Percentiles rank a stretch among this genome's conserved stretches.
Conservation (phyloP, 2,113 vertebrate species). For the Stigmatopora argus region DNA sequence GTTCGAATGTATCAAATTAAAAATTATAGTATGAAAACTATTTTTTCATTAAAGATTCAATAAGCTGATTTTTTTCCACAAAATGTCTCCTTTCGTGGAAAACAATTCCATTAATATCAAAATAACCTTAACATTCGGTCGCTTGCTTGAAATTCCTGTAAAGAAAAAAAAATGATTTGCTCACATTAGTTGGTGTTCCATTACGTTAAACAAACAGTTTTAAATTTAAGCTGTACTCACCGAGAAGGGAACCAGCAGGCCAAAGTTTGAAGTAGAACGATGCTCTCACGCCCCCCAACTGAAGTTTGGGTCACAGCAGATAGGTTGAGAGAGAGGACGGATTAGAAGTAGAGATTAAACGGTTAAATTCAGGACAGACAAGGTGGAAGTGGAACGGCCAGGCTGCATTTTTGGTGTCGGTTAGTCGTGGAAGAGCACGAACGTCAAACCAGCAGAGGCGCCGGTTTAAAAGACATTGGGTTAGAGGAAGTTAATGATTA, state of each 20-base stretch:
- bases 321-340: neutral
- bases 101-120: neutral
- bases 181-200: neutral
- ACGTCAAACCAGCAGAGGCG: slow-evolving; percentile 54
- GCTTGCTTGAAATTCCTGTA: neutral
- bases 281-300: neutral
- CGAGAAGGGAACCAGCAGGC: slow-evolving; percentile 31
- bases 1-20: neutral
- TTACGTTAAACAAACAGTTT: neutral
- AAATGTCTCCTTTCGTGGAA: neutral
- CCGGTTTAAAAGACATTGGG: slow-evolving; percentile 68
- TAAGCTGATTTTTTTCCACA: neutral
- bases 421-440: slow-evolving; percentile 37
- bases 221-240: slow-evolving; percentile 45
- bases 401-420: slow-evolving; percentile 11
- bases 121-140: neutral
- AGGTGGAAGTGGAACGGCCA: slow-evolving; percentile 4
- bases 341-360: neutral
- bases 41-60: neutral
- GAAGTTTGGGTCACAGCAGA: neutral
- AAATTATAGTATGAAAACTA: neutral
- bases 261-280: slow-evolving; percentile 37
- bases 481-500: slow-evolving; percentile 74
- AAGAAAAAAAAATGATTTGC: neutral
- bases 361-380: neutral